Evolutionary conservation across 2,113 vertebrate genomes (phyloP).

Genomic region (Gymnogyps californianus): DNA sequence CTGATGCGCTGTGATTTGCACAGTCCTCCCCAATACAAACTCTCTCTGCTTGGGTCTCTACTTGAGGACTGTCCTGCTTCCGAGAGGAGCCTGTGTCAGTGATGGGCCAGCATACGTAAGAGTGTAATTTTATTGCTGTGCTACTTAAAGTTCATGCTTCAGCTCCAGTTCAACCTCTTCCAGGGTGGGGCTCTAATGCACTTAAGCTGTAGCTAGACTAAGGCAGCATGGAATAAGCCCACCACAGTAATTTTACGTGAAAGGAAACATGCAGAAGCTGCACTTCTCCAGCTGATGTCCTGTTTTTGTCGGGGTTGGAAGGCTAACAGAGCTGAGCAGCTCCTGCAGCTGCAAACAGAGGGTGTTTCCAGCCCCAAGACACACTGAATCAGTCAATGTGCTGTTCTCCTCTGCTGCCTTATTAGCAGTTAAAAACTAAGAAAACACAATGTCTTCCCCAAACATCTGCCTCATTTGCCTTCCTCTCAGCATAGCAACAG

Average conservation of each 20-base stretch:
- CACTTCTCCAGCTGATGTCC: background rate
- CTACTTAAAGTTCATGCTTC: background rate
- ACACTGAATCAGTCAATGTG: background rate
- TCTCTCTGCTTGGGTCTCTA: background rate
- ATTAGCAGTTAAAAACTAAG: conserved; percentile 10
- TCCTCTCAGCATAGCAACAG: background rate
- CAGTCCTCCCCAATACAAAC: rapidly evolving
- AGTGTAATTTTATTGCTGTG: background rate
- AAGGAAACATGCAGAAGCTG: background rate
- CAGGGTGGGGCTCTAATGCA: background rate
- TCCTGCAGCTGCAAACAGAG: conserved; percentile 14
- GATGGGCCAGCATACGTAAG: background rate
- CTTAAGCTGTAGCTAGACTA: background rate
- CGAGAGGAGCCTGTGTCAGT: background rate
- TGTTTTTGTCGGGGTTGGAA: background rate
- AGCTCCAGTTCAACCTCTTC: background rate
- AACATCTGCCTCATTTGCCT: conserved; percentile 40
- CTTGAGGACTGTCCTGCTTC: background rate
- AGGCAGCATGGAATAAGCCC: background rate
- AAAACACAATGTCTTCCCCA: background rate
- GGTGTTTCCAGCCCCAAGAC: conserved; percentile 26
- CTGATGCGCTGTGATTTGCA: background rate
- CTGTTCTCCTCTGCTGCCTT: background rate
- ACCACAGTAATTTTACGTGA: background rate
- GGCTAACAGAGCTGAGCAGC: background rate